phyloP scores from a whole-genome alignment of 2,888 invertebrate species.

The Microplitis manilae region DNA sequence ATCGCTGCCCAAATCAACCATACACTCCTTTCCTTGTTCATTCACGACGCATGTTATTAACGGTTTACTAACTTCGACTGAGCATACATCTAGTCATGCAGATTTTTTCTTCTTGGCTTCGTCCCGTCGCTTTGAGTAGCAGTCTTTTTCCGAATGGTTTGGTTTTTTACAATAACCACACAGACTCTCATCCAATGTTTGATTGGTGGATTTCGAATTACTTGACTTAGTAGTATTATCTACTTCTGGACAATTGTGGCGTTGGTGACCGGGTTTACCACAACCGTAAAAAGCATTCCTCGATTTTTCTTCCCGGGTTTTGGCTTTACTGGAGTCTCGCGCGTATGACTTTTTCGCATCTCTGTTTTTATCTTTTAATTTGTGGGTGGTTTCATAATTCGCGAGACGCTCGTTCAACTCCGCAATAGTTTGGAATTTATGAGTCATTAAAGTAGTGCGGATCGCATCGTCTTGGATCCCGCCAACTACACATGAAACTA shows the following conservation, averaged over 20 bases:
- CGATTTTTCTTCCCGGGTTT: neutral
- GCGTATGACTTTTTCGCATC: neutral
- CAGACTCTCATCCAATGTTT: neutral
- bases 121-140: conserved; percentile 18
- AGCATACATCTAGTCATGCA: neutral
- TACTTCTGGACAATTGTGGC: neutral
- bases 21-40: conserved; percentile 37
- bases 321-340: neutral
- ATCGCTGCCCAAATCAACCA: conserved; percentile 49
- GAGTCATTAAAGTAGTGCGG: conserved; percentile 7
- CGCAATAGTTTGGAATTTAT: conserved; percentile 4
- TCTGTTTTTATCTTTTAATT: neutral
- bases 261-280: neutral
- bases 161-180: conserved; percentile 28
- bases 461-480: conserved; percentile 36
- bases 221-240: neutral
- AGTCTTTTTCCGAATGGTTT: conserved; percentile 24
- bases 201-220: neutral
- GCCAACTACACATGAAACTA: conserved; percentile 30
- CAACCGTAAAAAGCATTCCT: conserved; percentile 1
- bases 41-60: conserved; percentile 41
- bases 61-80: conserved; percentile 39
- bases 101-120: conserved; percentile 1
- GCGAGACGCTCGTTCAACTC: neutral
- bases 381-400: neutral